Evolutionary conservation across 2,888 invertebrate species (phyloP), one percentile per base, ranked within the genome.

Genomic region (Amiota minor): DNA sequence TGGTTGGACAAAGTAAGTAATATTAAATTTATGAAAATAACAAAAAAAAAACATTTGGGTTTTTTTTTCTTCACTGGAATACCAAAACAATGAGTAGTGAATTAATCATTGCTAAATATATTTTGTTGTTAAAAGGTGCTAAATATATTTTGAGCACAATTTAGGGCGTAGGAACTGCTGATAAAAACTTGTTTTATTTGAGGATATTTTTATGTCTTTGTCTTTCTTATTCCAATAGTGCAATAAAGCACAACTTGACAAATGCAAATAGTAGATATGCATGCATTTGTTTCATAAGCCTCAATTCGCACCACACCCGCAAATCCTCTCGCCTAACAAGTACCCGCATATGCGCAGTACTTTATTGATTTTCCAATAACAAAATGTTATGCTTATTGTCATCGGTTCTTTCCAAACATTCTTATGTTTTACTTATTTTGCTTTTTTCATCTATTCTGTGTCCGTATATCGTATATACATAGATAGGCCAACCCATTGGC

Each of bases 1-100:
- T 94, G 90, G 96, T 96, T 88, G 96, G 96, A 80, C 95, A 94
- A 92, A 96, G 96, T 96, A 91, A 95, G 95, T 95, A 71, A 1
- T 62, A 65, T 23, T 23, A 23, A 35, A 35, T 6, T 8, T 35
- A 35, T 35, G 75, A 46, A 62, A 76, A 50, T 50, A 16, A 4
- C 18, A n/a, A 20, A 10, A 2, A 16, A 6, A 11, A n/a, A n/a
- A 56, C 16, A 11, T 20, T 9, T 59, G 23, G 6, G 10, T 53
- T 53, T 53, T 0, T 53, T 35, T 3, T 35, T 35, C 35, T 6
- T 35, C 35, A 35, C 35, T 35, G 6, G 35, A 35, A 35, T 35
- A 6, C 35, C 6, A 35, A 35, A 35, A 35, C 6, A 35, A 8
- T 35, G 35, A 35, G 6, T 3, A 1, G 23, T 23, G 23, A 2